Conservation (phyloP, 1,140 invertebrate genomes). For the Brachionus asplanchnoidis region DNA sequence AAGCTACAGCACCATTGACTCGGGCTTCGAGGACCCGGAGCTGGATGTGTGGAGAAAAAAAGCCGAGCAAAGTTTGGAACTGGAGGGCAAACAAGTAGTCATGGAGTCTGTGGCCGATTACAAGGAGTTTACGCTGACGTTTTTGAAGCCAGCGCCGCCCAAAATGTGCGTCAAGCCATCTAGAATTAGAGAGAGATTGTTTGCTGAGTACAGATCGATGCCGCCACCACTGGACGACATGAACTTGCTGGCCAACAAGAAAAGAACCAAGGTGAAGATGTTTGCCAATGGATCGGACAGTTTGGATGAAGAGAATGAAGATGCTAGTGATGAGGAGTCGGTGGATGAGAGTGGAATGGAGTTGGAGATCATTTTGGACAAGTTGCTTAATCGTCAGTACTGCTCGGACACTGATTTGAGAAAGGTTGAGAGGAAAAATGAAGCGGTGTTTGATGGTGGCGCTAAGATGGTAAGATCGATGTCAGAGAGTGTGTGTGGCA, state of each 20-base stretch:
- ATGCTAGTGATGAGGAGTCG: conserved; percentile 42
- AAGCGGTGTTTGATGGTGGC: neutral
- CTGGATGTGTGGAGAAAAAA: neutral
- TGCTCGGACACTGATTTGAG: conserved; percentile 36
- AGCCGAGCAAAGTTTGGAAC: neutral
- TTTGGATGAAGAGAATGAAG: conserved; percentile 44
- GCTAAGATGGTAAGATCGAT: neutral
- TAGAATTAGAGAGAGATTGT: conserved; percentile 51
- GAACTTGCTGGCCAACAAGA: neutral
- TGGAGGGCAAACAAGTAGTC: neutral
- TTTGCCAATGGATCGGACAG: conserved; percentile 43
- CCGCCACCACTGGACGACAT: neutral
- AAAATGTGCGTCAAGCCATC: conserved; percentile 52
- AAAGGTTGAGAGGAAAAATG: conserved; percentile 45
- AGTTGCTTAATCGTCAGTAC: conserved; percentile 23
- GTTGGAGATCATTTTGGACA: conserved; percentile 10
- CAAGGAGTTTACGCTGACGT: conserved; percentile 44
- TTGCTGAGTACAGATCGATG: conserved; percentile 49
- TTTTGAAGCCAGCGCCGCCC: conserved; percentile 56
- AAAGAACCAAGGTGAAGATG: conserved; percentile 26
- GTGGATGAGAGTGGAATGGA: neutral
- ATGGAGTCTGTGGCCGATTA: neutral
- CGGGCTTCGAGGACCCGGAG: neutral
- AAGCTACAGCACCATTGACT: neutral
- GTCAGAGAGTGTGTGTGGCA: neutral